A percentile compares a stretch with the other conserved stretches of the same genome.
Conservation (phyloP, 2,888 invertebrate species). For the Drosophila birchii region DNA sequence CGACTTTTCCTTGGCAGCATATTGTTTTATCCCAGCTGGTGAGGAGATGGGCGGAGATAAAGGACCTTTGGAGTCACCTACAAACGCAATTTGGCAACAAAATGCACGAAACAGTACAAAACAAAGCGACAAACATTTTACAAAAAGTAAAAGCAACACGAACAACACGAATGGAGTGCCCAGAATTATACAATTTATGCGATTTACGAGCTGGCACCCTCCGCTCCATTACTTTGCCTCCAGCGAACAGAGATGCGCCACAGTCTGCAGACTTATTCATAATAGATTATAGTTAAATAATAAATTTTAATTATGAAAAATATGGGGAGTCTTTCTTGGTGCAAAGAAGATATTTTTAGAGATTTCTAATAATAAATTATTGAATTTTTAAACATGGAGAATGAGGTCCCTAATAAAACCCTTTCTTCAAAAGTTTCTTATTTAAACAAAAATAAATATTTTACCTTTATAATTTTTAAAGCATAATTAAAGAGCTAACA, state of each 20-base stretch:
- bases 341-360: background rate
- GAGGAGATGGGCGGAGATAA: slow-evolving; percentile 34
- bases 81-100: slow-evolving; percentile 82
- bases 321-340: rapidly evolving
- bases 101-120: slow-evolving; percentile 62
- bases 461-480: background rate
- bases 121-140: slow-evolving; percentile 29
- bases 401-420: background rate
- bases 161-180: slow-evolving; percentile 49
- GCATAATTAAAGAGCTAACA: background rate
- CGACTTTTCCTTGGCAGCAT: slow-evolving; percentile 54
- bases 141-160: slow-evolving; percentile 36
- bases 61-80: slow-evolving; percentile 65
- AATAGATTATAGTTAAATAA: background rate
- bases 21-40: slow-evolving; percentile 65
- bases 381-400: background rate
- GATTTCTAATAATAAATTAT: too few species aligned
- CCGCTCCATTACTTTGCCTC: slow-evolving; percentile 21
- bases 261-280: background rate
- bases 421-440: background rate
- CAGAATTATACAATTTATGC: slow-evolving; percentile 81
- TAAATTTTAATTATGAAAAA: background rate
- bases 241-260: slow-evolving; percentile 2
- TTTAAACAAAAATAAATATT: background rate
- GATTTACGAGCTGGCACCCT: slow-evolving; percentile 71